phyloP scores from a whole-genome alignment of 2,113 vertebrate species.

The Corydoras sp. region DNA sequence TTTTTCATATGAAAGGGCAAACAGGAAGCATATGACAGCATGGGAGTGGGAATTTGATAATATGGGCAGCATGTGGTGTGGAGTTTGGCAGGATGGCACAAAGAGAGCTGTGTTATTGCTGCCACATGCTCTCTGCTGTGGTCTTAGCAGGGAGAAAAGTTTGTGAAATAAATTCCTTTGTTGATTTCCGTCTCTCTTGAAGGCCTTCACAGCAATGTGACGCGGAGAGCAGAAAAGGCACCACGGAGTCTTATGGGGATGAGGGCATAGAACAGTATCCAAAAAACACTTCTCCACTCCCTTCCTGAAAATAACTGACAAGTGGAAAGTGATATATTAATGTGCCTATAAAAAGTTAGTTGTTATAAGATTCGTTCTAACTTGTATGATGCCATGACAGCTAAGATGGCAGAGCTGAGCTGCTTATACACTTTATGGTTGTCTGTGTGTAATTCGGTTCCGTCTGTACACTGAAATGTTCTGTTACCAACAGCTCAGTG shows the following conservation, averaged over 20 bases:
- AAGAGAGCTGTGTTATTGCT: constrained; percentile 58
- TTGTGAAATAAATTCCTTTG: constrained; percentile 42
- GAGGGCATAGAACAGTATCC: constrained; percentile 56
- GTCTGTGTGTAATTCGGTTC: neutral
- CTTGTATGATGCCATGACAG: no score
- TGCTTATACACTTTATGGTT: neutral
- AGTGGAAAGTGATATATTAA: neutral
- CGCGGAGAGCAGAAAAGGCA: constrained; percentile 48
- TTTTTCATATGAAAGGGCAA: constrained; percentile 8
- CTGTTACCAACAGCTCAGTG: neutral
- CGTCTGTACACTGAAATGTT: neutral
- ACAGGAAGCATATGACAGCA: constrained; percentile 47
- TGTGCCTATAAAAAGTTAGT: no score
- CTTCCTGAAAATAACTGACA: constrained; percentile 9
- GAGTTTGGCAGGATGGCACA: constrained; percentile 49
- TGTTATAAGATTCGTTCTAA: no score
- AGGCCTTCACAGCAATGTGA: constrained; percentile 60
- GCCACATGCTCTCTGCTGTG: constrained; percentile 48
- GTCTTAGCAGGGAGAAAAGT: constrained; percentile 46
- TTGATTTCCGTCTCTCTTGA: constrained; percentile 51
- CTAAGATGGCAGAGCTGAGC: neutral
- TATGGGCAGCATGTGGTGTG: constrained; percentile 53
- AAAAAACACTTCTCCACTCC: constrained; percentile 53
- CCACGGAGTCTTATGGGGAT: constrained; percentile 21
- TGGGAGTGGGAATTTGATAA: constrained; percentile 39